Percentiles rank a stretch among this genome's conserved stretches.
Conservation (phyloP, 2,797 vertebrate species). For the Eulemur rubriventer region DNA sequence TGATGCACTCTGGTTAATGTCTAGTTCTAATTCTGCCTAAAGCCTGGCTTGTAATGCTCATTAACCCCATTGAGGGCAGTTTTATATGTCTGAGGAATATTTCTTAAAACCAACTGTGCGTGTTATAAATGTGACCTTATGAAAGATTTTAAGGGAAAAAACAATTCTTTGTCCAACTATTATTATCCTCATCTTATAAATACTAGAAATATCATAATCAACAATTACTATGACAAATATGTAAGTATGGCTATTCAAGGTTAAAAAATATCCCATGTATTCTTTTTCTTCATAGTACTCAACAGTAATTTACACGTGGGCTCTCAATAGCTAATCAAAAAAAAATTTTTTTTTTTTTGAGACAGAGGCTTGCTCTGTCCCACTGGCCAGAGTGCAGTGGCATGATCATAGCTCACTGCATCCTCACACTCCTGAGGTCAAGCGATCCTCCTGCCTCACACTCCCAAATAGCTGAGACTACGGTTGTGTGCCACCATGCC, state of each 20-base stretch:
- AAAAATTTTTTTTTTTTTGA: neutral
- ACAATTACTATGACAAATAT: neutral
- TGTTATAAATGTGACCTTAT: neutral
- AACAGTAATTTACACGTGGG: neutral
- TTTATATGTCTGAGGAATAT: neutral
- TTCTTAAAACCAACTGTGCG: neutral
- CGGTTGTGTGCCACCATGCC: accelerated
- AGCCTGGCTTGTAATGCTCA: too few relatives aligned
- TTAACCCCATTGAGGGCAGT: too few relatives aligned
- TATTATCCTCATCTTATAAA: neutral
- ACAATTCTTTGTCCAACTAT: neutral
- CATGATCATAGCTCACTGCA: neutral
- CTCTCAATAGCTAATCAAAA: neutral
- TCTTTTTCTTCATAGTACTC: neutral
- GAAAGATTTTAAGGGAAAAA: neutral
- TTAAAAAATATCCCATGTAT: neutral
- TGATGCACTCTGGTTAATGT: neutral
- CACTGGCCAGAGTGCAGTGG: neutral
- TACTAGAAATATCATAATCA: neutral
- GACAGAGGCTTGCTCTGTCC: neutral
- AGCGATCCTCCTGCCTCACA: too few relatives aligned
- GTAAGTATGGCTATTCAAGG: neutral
- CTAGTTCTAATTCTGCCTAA: neutral
- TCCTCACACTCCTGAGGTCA: neutral
- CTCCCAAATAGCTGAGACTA: too few relatives aligned